A percentile compares a stretch with the other conserved stretches of the same genome.
Conservation (phyloP, 2,888 invertebrate genomes). For the Serrognathus titanus region DNA sequence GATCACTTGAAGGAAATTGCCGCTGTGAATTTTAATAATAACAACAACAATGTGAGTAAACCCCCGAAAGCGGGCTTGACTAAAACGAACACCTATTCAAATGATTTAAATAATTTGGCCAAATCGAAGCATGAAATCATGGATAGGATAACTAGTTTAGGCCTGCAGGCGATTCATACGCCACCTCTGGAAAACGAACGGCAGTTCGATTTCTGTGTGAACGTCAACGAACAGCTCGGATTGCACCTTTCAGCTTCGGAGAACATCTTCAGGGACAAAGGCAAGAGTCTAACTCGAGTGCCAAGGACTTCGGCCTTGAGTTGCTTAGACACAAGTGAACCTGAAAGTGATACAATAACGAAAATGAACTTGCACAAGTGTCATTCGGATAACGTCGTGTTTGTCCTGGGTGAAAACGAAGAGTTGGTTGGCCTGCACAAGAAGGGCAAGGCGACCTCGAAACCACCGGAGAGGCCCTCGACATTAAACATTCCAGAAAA, state of each 20-base stretch:
- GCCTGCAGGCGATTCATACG: slow-evolving; percentile 18
- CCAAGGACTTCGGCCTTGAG: slow-evolving; percentile 29
- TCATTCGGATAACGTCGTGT: slow-evolving; percentile 53
- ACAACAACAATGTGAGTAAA: not conserved
- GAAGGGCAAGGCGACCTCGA: slow-evolving; percentile 19
- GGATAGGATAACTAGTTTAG: slow-evolving; percentile 25
- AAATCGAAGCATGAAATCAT: slow-evolving; percentile 3
- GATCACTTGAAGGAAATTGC: slow-evolving; percentile 39
- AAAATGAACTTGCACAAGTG: not conserved
- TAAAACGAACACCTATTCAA: not conserved
- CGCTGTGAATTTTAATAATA: not conserved
- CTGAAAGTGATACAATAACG: no score
- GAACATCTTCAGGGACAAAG: slow-evolving; percentile 16
- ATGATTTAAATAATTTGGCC: not conserved
- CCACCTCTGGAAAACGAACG: slow-evolving; percentile 15
- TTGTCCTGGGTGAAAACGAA: slow-evolving; percentile 70
- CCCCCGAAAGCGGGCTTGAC: not conserved
- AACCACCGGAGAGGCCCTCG: slow-evolving; percentile 10
- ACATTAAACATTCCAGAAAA: slow-evolving; percentile 17
- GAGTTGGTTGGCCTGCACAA: slow-evolving; percentile 62
- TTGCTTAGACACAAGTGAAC: slow-evolving; percentile 21
- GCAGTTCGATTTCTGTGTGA: not conserved
- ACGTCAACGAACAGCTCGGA: no score
- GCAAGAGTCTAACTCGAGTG: slow-evolving; percentile 30
- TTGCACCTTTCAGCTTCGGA: no score